Percentiles rank a stretch among this genome's conserved stretches.
phyloP scores from a whole-genome alignment of 2,113 vertebrate species.

The Phyllostomus hastatus region DNA sequence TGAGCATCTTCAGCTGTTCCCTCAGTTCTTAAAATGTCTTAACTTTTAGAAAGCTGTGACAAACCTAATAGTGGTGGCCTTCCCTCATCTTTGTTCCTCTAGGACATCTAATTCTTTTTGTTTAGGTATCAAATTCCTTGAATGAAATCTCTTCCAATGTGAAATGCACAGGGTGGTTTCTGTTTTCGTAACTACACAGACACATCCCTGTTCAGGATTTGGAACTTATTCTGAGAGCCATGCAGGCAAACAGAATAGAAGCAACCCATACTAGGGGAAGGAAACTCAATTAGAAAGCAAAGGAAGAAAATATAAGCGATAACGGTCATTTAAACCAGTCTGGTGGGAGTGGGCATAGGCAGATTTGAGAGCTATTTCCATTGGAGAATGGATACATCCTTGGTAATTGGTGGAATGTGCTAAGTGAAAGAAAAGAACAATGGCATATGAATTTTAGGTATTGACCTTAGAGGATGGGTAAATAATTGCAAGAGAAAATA shows the following conservation, averaged over 20 bases:
- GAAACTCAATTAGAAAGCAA: neutral
- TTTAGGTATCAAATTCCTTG: neutral
- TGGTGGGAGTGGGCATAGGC: neutral
- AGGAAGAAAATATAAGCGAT: neutral
- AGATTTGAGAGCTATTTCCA: constrained; percentile 3
- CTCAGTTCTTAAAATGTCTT: neutral
- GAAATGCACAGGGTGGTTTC: neutral
- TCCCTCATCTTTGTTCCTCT: neutral
- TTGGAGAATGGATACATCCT: neutral
- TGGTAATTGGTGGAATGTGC: neutral
- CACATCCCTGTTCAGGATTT: neutral
- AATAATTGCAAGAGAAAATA: neutral
- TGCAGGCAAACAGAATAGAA: neutral
- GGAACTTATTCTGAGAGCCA: neutral
- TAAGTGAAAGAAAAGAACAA: constrained; percentile 26
- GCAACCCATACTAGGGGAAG: neutral
- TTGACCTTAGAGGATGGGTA: neutral
- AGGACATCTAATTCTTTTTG: neutral
- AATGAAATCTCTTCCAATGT: constrained; percentile 29
- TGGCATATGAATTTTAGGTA: neutral
- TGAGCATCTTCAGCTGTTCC: neutral
- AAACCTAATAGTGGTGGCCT: neutral
- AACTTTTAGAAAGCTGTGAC: neutral
- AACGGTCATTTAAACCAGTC: neutral
- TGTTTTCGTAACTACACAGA: neutral